These are phyloP conservation scores for Neopelma chrysocephalum DNA, from an alignment of 2,797 vertebrate genomes.

Conservation along the genomic window DNA sequence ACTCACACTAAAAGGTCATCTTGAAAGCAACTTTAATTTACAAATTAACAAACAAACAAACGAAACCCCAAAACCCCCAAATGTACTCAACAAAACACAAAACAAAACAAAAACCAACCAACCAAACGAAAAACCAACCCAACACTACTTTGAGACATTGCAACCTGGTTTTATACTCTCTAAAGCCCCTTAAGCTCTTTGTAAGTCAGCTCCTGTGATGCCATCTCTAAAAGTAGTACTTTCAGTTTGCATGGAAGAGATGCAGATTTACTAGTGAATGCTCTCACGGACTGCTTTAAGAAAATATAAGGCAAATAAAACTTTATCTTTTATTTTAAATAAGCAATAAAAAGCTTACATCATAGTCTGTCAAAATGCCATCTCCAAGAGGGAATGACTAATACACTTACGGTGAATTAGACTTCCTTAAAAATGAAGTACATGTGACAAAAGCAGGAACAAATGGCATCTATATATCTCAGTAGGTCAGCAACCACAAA, in stretches of 20 bases:
- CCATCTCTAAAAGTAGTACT: neutral
- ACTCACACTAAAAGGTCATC: neutral
- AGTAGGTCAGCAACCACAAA: neutral
- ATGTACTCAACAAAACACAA: neutral
- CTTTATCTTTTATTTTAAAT: neutral
- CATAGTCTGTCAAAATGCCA: neutral
- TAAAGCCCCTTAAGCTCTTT: neutral
- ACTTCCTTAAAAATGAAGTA: neutral
- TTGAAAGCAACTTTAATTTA: neutral
- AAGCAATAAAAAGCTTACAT: neutral
- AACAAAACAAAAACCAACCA: too few relatives aligned
- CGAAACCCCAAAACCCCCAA: fast-evolving
- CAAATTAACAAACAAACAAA: neutral
- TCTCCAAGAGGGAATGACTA: neutral
- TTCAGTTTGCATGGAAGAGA: neutral
- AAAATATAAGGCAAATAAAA: neutral
- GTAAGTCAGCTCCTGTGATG: neutral
- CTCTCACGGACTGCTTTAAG: neutral
- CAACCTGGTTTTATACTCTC: neutral
- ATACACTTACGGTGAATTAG: neutral
- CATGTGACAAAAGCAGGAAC: neutral
- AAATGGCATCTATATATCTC: neutral
- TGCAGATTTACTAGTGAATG: neutral
- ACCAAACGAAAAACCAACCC: too few relatives aligned
- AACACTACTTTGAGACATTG: neutral